These are phyloP conservation scores for Xestobium rufovillosum DNA, from an alignment of 2,888 invertebrate genomes.

Conservation along the genomic window DNA sequence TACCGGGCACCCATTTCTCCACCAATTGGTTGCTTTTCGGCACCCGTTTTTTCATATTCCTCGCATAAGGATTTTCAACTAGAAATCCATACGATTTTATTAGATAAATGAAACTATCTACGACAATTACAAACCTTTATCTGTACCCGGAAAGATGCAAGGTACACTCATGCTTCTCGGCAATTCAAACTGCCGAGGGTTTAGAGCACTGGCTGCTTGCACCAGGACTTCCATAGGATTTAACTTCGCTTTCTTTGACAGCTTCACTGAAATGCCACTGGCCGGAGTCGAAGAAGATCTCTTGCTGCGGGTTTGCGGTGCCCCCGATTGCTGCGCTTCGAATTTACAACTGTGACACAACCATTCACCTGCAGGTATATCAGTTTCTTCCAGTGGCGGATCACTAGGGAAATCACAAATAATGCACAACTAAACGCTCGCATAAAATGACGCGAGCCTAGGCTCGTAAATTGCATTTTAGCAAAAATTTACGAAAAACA, in stretches of 20 bases:
- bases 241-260: conserved; percentile 43
- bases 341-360: conserved; percentile 75
- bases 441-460: conserved; percentile 1
- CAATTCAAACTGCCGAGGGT: conserved; percentile 85
- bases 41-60: conserved; percentile 2
- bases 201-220: conserved; percentile 73
- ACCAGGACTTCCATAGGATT: conserved; percentile 72
- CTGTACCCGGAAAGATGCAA: conserved; percentile 73
- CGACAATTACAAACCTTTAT: conserved; percentile 53
- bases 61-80: conserved; percentile 31
- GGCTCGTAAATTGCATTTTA: not conserved
- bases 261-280: conserved; percentile 9
- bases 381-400: conserved; percentile 83
- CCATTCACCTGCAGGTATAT: conserved; percentile 89
- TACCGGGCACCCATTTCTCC: conserved; percentile 35
- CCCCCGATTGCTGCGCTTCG: conserved; percentile 39
- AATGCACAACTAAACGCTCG: not conserved
- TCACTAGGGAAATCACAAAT: conserved; percentile 55
- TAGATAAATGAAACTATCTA: not conserved
- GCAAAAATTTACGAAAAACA: conserved; percentile 23
- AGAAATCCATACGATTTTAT: conserved; percentile 18
- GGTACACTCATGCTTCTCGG: conserved; percentile 73
- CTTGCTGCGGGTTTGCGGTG: conserved; percentile 33
- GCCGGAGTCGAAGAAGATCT: conserved; percentile 33
- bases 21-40: conserved; percentile 1